Evolutionary conservation across 2,888 invertebrate genomes (phyloP), one percentile per base, ranked within the genome.

Genomic region (Rhingia campestris): DNA sequence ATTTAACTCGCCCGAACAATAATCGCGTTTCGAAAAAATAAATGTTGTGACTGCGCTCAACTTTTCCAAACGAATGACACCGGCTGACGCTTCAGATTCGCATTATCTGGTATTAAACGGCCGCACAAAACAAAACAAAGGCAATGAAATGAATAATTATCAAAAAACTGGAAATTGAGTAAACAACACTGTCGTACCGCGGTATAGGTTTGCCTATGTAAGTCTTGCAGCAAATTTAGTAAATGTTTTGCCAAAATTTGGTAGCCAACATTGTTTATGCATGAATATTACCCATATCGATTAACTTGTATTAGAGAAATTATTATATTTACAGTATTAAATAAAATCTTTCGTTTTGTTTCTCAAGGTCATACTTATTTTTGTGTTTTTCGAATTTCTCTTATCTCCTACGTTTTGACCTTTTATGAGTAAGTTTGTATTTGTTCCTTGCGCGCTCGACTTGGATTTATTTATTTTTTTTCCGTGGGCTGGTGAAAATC

Each of bases 341-440:
- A 22, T 22, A 2, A 22, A 22, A 1, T 22, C 22, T 22, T 22
- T 22, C 22, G 22, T 22, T 22, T 22, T 22, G 22, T 2, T 22
- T 22, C 22, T 22, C 22, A 22, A 22, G 22, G 22, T 22, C 30
- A 22, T 30, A 9, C 9, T 32, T 49, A 9, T 9, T 0, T 30
- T 45, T 45, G 5, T 22, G 14, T 49, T 9, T 30, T 41, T 54
- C 2, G 35, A 54, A 54, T 54, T 33, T 35, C 35, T 7, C 35
- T 54, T 54, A 54, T 54, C 54, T 35, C 35, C 35, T 54, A 12
- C 12, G 33, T 35, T 5, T 54, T 54, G 54, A 54, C 54, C 54
- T 54, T 33, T 22, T 22, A 22, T 22, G 22, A 22, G 2, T 22
- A 22, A 22, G 22, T 22, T 22, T 22, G 22, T 22, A 2, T 22